These are phyloP conservation scores for Leguminivora glycinivorella DNA, from an alignment of 1,140 invertebrate genomes.

Conservation along the genomic window DNA sequence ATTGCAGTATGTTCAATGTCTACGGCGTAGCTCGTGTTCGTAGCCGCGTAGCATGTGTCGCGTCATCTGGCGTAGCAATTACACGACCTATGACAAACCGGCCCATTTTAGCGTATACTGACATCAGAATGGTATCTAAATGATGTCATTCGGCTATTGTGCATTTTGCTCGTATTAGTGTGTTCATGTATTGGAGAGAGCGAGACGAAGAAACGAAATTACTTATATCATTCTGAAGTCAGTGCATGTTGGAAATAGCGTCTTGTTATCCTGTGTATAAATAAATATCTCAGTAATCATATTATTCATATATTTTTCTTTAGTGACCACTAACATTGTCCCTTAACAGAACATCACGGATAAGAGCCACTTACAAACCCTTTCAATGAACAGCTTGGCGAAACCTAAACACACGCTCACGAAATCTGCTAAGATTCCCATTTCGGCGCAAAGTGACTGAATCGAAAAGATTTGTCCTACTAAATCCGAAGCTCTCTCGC, in stretches of 20 bases:
- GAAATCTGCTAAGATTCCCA: conserved; percentile 71
- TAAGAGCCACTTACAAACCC: conserved; percentile 42
- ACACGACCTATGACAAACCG: conserved; percentile 62
- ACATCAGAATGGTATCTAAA: no score
- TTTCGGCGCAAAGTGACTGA: conserved; percentile 69
- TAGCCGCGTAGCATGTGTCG: conserved; percentile 59
- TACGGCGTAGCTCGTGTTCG: conserved; percentile 37
- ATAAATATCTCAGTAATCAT: neutral
- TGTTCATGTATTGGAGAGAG: no score
- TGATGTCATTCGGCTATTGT: no score
- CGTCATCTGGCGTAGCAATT: conserved; percentile 68
- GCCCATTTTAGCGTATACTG: conserved; percentile 37
- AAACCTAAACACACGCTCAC: conserved; percentile 63
- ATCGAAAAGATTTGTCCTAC: conserved; percentile 72
- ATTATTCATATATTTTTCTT: neutral
- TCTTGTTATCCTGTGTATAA: neutral
- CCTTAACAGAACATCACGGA: conserved; percentile 20
- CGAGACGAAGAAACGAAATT: no score
- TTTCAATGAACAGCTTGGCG: conserved; percentile 62
- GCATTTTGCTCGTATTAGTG: no score
- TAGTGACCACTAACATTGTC: neutral
- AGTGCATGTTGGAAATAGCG: neutral
- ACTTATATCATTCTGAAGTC: no score
- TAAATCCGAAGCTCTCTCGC: conserved; percentile 70
- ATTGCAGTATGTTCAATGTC: conserved; percentile 26